Evolutionary conservation across 2,797 vertebrate genomes (phyloP).

Genomic region (Mormyrops attenuatus): DNA sequence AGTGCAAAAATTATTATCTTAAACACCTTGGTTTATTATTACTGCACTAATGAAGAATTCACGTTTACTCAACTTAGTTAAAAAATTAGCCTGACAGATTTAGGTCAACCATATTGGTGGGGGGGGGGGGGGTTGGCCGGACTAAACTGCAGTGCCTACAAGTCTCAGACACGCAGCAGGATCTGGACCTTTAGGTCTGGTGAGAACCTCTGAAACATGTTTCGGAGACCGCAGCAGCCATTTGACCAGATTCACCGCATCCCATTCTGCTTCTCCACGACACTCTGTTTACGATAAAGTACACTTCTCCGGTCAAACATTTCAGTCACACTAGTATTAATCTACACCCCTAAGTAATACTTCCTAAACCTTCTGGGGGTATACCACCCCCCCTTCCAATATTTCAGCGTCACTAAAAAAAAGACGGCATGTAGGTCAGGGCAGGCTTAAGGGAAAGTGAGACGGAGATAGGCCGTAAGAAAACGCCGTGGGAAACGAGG

Average conservation of each 20-base stretch:
- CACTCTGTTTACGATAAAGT: not conserved
- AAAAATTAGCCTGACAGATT: not conserved
- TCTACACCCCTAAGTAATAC: not conserved
- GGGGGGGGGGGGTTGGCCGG: not conserved
- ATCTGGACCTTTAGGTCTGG: not conserved
- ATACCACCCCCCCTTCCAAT: not conserved
- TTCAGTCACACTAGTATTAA: not conserved
- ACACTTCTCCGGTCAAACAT: not conserved
- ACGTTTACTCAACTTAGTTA: not conserved
- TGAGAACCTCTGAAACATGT: not conserved
- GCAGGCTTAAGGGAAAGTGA: not conserved
- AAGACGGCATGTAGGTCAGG: not conserved
- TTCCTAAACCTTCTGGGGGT: not conserved
- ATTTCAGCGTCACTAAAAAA: not conserved
- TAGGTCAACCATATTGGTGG: not conserved
- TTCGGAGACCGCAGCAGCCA: not conserved
- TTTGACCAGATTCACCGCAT: not conserved
- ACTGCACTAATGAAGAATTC: not conserved
- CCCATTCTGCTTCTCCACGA: not conserved
- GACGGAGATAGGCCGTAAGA: not conserved
- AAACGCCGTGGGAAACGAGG: not conserved
- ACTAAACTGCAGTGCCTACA: not conserved
- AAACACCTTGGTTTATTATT: not conserved
- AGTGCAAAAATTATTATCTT: not conserved
- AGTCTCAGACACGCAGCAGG: not conserved